Conservation (phyloP, 2,797 vertebrate species). For the Sebastes hubbsi region DNA sequence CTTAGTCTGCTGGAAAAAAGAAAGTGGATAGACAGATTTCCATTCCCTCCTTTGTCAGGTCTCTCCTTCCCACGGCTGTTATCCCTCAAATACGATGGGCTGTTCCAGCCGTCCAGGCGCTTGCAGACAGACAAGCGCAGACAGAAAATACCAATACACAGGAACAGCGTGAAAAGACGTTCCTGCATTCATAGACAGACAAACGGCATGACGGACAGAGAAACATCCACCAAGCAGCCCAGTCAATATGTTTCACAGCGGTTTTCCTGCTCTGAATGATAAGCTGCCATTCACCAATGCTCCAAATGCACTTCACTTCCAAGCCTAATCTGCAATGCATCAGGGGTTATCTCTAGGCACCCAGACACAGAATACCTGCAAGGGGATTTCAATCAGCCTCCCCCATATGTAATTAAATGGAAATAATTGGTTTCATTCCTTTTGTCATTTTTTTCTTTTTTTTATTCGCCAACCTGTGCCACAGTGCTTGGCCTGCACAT, state of each 20-base stretch:
- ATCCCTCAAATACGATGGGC: constrained; percentile 23
- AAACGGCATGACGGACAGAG: constrained; percentile 26
- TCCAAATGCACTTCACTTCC: constrained; percentile 56
- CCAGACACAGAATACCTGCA: constrained; percentile 67
- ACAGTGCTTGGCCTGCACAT: constrained; percentile 22
- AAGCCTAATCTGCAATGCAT: constrained; percentile 76
- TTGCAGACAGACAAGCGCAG: constrained; percentile 21
- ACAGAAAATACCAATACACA: constrained; percentile 32
- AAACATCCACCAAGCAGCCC: constrained; percentile 29
- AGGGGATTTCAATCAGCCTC: constrained; percentile 73
- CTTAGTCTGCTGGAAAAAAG: constrained; percentile 44
- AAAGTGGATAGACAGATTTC: constrained; percentile 56
- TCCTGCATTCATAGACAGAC: constrained; percentile 18
- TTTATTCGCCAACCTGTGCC: constrained; percentile 40
- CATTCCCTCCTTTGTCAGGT: constrained; percentile 57
- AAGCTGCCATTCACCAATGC: constrained; percentile 52
- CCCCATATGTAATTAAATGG: constrained; percentile 77
- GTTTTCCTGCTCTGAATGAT: constrained; percentile 63
- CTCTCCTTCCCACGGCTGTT: constrained; percentile 29
- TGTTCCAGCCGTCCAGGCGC: constrained; percentile 13
- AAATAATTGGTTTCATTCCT: constrained; percentile 73
- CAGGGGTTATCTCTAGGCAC: constrained; percentile 74
- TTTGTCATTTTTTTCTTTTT: constrained; percentile 45
- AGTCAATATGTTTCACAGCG: constrained; percentile 48
- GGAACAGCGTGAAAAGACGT: neutral